Evolutionary conservation across 1,140 invertebrate species (phyloP), one percentile per base, ranked within the genome.

Genomic region (Aphelinus atriplicis): DNA sequence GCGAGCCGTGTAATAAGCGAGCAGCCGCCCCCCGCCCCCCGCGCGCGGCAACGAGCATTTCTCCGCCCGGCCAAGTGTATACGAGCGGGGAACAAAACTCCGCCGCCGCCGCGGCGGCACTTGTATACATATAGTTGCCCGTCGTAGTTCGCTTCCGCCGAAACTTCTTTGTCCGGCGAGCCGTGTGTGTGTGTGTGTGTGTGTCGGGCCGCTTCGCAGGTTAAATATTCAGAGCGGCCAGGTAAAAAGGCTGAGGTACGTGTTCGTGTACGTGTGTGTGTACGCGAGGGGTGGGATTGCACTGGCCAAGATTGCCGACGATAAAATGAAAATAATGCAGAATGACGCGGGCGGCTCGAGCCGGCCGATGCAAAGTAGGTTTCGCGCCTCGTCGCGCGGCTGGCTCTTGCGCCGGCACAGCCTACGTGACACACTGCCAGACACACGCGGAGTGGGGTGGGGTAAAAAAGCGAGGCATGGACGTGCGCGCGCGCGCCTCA

Each of bases 261-360:
- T 26, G 26, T 26, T 26, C 43, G 7, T 57, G 53, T 69, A 71
- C 57, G 63, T 71, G 63, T 50, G 69, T 51, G 51, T 73, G 66
- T 69, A 72, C 77, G 78, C 70, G 77, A 77, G 79, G 71, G 79
- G 77, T 72, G 77, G 81, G 83, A 86, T 86, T 84, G 84, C 85
- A 87, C 87, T 87, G 87, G 85, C 84, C 81, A 87, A 87, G 85
- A 88, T 88, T 88, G 85, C 86, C 82, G 85, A 85, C 84, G 86
- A 88, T 87, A 87, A 88, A 86, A 87, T 85, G 85, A 86, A 87
- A 87, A 87, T 88, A 87, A 87, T 86, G 83, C 83, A 85, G 82
- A 86, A 87, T 85, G 86, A 87, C 86, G 84, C 81, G 82, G 79
- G 77, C 75, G 74, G 76, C 79, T 47, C 58, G 70, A 75, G 79